phyloP scores from a whole-genome alignment of 2,797 vertebrate species.

The Atherinosoma microstoma region DNA sequence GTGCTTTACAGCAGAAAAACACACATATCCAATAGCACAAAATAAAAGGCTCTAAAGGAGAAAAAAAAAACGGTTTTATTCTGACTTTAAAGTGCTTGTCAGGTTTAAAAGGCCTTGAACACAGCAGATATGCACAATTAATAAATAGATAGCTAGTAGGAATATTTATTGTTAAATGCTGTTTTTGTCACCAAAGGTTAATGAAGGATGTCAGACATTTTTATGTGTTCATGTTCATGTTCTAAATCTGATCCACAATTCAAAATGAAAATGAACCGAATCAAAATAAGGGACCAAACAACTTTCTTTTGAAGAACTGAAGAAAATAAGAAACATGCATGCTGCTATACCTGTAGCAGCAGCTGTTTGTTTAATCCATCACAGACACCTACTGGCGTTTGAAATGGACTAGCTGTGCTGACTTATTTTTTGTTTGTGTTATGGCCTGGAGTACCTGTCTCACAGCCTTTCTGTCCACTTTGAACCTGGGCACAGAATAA shows the following conservation, averaged over 20 bases:
- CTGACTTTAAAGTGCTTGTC: no score
- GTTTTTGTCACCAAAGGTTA: no score
- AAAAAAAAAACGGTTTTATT: no score
- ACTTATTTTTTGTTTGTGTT: slow-evolving; percentile 13
- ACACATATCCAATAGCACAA: no score
- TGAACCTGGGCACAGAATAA: slow-evolving; percentile 19
- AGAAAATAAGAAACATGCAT: not conserved
- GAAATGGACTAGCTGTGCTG: no score
- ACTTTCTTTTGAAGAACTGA: not conserved
- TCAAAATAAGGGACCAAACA: slow-evolving; percentile 2
- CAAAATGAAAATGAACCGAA: not conserved
- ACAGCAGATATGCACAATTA: no score
- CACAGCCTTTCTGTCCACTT: slow-evolving; percentile 27
- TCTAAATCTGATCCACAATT: not conserved
- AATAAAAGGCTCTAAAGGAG: no score
- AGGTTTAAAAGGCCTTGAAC: no score
- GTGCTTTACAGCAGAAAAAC: no score
- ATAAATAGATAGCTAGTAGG: no score
- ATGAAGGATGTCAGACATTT: no score
- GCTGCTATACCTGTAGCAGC: slow-evolving; percentile 7
- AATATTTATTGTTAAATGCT: no score
- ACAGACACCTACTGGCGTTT: not conserved
- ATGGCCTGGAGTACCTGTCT: slow-evolving; percentile 34
- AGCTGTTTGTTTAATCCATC: slow-evolving; percentile 41
- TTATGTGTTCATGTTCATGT: not conserved